A percentile compares a stretch with the other conserved stretches of the same genome.
Evolutionary conservation across 2,888 invertebrate genomes (phyloP).

Genomic region (Macrosiphum euphorbiae): DNA sequence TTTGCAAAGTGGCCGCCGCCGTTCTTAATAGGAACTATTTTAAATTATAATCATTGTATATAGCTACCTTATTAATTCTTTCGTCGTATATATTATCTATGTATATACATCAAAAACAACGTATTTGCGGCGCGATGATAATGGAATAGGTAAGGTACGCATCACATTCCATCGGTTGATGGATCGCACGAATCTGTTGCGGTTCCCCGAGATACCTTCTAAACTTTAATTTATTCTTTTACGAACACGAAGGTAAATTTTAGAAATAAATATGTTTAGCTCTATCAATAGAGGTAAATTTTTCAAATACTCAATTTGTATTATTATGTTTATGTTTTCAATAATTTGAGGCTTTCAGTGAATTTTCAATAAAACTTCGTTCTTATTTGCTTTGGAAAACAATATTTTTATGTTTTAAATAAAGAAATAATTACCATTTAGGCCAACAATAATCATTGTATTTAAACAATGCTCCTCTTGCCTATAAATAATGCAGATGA

Average conservation of each 20-base stretch:
- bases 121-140: neutral
- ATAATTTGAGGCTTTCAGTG: neutral
- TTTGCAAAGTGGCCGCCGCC: conserved; percentile 17
- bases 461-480: neutral
- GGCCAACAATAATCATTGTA: neutral
- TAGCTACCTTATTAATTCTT: neutral
- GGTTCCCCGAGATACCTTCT: neutral
- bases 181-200: conserved; percentile 14
- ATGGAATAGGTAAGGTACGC: neutral
- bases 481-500: neutral
- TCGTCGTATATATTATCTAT: neutral
- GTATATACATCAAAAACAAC: neutral
- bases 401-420: neutral
- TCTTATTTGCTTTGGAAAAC: neutral
- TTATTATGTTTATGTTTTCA: neutral
- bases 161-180: conserved; percentile 24
- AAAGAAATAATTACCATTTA: neutral
- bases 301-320: neutral
- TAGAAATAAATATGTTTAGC: neutral
- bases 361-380: neutral
- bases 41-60: conserved; percentile 41
- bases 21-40: conserved; percentile 36
- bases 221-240: neutral
- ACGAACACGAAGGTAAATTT: neutral
- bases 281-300: neutral